Percentiles rank a stretch among this genome's conserved stretches.
These are phyloP conservation scores for Atherinosoma microstoma DNA, from an alignment of 2,797 vertebrate species.

Conservation along the genomic window DNA sequence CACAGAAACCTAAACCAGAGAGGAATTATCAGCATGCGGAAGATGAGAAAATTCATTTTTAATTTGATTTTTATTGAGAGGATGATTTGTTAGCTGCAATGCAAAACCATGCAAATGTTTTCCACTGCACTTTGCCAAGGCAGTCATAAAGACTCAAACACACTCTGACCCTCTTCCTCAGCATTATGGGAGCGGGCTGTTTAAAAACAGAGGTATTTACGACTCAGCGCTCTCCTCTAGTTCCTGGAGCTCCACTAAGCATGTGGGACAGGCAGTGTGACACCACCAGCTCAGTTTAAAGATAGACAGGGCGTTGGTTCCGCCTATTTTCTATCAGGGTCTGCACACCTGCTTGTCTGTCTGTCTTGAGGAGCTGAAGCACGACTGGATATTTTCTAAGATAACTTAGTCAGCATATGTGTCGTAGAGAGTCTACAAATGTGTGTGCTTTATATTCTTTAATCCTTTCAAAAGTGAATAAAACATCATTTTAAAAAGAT, in stretches of 20 bases:
- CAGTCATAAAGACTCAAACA: conserved; percentile 26
- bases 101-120: conserved; percentile 58
- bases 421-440: background rate
- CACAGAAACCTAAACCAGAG: conserved; percentile 27
- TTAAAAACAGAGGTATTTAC: conserved; percentile 83
- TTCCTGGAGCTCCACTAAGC: conserved; percentile 72
- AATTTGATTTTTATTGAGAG: conserved; percentile 54
- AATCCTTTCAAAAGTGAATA: background rate
- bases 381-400: conserved; percentile 2
- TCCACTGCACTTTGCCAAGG: conserved; percentile 50
- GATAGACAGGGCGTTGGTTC: conserved; percentile 69
- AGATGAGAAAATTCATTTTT: conserved; percentile 35
- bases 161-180: conserved; percentile 46
- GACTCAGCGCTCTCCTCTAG: conserved; percentile 73
- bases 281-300: conserved; percentile 69
- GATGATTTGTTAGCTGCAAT: conserved; percentile 57
- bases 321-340: conserved; percentile 52
- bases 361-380: conserved; percentile 21
- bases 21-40: conserved; percentile 47
- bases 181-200: conserved; percentile 61
- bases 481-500: accelerated
- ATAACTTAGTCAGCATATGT: background rate
- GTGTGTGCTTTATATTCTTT: background rate
- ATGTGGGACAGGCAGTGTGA: conserved; percentile 57
- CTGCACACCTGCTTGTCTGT: conserved; percentile 50